phyloP scores from a whole-genome alignment of 2,888 invertebrate species.

The Leptopterna dolabrata region DNA sequence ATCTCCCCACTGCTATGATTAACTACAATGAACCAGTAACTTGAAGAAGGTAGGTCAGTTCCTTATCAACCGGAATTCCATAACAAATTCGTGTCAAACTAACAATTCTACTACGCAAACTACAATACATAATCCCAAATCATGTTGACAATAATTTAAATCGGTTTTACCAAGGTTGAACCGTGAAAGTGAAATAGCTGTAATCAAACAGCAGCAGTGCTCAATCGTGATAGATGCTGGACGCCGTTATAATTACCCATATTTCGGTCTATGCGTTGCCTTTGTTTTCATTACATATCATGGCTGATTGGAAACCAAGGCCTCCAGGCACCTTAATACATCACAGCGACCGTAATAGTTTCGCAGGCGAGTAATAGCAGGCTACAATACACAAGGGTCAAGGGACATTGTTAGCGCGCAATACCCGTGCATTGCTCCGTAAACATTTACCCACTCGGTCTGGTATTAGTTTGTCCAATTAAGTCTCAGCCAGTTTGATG shows the following conservation, averaged over 20 bases:
- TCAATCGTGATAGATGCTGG: background rate
- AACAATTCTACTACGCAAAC: too few relatives aligned
- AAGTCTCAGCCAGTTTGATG: background rate
- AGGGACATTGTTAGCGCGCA: background rate
- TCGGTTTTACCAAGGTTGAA: too few relatives aligned
- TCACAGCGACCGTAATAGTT: background rate
- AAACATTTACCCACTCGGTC: conserved; percentile 27
- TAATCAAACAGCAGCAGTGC: too few relatives aligned
- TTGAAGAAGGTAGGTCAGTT: too few relatives aligned
- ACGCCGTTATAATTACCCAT: background rate
- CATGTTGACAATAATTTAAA: too few relatives aligned
- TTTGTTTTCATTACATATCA: conserved; percentile 33
- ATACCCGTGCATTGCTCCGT: background rate
- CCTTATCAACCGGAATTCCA: too few relatives aligned
- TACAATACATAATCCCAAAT: too few relatives aligned
- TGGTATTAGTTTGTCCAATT: conserved; percentile 36
- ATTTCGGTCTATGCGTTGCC: background rate
- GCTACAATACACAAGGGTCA: background rate
- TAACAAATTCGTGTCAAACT: too few relatives aligned
- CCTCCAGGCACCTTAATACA: background rate
- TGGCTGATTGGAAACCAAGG: conserved; percentile 26
- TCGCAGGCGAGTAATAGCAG: background rate
- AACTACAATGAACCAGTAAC: too few relatives aligned
- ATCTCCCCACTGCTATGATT: too few relatives aligned
- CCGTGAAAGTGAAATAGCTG: too few relatives aligned